Evolutionary conservation across 1,140 invertebrate species (phyloP), one percentile per base, ranked within the genome.

Genomic region (Trichomalopsis sarcophagae): DNA sequence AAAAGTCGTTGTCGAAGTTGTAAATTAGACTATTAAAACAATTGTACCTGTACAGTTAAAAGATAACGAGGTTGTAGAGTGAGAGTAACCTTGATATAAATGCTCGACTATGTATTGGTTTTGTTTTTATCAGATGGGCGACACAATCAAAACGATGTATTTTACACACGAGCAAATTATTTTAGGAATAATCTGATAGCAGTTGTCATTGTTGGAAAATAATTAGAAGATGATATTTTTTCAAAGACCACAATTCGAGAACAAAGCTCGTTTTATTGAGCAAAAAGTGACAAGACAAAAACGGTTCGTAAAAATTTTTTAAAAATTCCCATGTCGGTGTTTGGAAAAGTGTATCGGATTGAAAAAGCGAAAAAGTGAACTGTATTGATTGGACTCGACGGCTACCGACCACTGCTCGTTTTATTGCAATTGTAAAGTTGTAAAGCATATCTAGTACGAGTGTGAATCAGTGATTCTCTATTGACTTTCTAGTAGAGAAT

Each of bases 391-490:
- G 14, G 44, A 50, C 23, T 77, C 44, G 44, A 36, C 76, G 47
- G 7, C 55, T 55, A 44, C 40, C 55, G 44, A 77, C 11, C 44
- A 36, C 36, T 74, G 73, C 21, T 14, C 33, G 36, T 74, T 74
- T 74, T 40, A 74, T 74, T 77, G 44, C 44, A n/a, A 77, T 77
- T 77, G 75, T 77, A 77, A 47, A 77, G n/a, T 77, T 47, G 75
- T 77, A 50, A 77, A 77, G 23, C 44, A 77, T 50, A 77, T 77
- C 75, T 77, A 77, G 75, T 77, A 50, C n/a, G 75, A 44, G 44
- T 77, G 44, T 27, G 75, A 77, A 47, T 6, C 44, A 23, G 5
- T 21, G 44, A 50, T 23, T 77, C 44, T 55, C 44, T n/a, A 13
- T 77, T 47, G 33, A 74, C 2, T 6, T 40, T 74, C 27, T 17